Percentiles rank a stretch among this genome's conserved stretches.
These are phyloP conservation scores for Thunnus maccoyii DNA, from an alignment of 2,113 vertebrate genomes.

Conservation along the genomic window DNA sequence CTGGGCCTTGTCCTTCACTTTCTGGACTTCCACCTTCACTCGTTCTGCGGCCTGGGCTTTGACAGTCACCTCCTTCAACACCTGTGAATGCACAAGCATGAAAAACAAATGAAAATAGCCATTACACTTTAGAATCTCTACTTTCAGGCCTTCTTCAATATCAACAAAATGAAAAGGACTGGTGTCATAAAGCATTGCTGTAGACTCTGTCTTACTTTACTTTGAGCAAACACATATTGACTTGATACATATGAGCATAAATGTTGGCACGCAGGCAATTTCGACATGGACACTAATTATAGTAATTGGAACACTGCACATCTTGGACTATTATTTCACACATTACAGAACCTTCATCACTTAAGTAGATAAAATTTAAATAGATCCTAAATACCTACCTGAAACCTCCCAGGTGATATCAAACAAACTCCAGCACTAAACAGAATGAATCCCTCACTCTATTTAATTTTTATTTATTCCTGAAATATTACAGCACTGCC, in stretches of 20 bases:
- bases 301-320: background rate
- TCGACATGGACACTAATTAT: background rate
- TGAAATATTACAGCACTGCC: too few relatives aligned
- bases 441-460: too few relatives aligned
- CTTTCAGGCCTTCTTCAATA: background rate
- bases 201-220: too few relatives aligned
- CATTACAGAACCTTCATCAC: too few relatives aligned
- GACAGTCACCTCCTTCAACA: slow-evolving; percentile 94
- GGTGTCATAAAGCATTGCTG: too few relatives aligned
- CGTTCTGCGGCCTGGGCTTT: slow-evolving; percentile 95
- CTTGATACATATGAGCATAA: background rate
- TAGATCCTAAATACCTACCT: too few relatives aligned
- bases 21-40: slow-evolving; percentile 95
- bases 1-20: slow-evolving; percentile 97
- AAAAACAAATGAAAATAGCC: background rate
- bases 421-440: too few relatives aligned
- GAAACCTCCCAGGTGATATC: too few relatives aligned
- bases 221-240: background rate
- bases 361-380: too few relatives aligned
- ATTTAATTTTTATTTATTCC: too few relatives aligned
- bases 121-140: background rate
- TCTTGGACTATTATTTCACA: background rate
- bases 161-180: background rate
- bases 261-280: too few relatives aligned
- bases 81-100: slow-evolving; percentile 78